Evolutionary conservation across 1,140 invertebrate species (phyloP).

Genomic region (Drosophila obscura): DNA sequence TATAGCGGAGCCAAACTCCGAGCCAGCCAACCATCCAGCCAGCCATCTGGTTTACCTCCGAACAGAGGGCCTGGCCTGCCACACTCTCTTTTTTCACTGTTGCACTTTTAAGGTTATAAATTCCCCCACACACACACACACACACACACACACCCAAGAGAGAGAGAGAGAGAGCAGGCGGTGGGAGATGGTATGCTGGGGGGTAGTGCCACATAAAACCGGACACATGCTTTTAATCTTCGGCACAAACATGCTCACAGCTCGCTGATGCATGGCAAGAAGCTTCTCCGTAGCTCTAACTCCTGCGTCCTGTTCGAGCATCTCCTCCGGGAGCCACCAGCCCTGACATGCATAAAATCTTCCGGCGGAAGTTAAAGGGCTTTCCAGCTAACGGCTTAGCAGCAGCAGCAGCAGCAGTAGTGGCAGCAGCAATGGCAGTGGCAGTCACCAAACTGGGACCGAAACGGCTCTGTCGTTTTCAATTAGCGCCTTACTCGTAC

Average conservation of each 20-base stretch:
- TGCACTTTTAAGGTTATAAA: conserved; percentile 82
- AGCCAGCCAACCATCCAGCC: conserved; percentile 4
- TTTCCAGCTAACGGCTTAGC: conserved; percentile 26
- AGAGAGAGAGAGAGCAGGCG: not conserved
- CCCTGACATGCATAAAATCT: conserved; percentile 72
- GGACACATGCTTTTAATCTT: conserved; percentile 83
- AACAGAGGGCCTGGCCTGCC: not conserved
- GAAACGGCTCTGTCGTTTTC: conserved; percentile 50
- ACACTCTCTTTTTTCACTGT: conserved; percentile 65
- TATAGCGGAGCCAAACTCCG: conserved; percentile 37
- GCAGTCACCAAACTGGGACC: conserved; percentile 20
- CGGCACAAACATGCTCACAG: conserved; percentile 80
- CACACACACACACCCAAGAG: not conserved
- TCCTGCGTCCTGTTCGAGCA: not conserved
- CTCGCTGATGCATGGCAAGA: conserved; percentile 75
- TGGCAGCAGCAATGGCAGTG: conserved; percentile 1
- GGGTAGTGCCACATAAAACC: conserved; percentile 67
- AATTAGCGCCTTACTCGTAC: conserved; percentile 53
- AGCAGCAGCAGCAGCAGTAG: conserved; percentile 20
- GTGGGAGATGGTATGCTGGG: not conserved
- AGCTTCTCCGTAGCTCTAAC: conserved; percentile 1
- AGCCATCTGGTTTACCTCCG: conserved; percentile 68
- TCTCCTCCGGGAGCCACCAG: not conserved
- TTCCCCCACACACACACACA: conserved; percentile 58
- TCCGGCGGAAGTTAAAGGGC: conserved; percentile 78